Base-by-base conservation (phyloP, 2,113 vertebrate species). In the Burhinus oedicnemus region DNA sequence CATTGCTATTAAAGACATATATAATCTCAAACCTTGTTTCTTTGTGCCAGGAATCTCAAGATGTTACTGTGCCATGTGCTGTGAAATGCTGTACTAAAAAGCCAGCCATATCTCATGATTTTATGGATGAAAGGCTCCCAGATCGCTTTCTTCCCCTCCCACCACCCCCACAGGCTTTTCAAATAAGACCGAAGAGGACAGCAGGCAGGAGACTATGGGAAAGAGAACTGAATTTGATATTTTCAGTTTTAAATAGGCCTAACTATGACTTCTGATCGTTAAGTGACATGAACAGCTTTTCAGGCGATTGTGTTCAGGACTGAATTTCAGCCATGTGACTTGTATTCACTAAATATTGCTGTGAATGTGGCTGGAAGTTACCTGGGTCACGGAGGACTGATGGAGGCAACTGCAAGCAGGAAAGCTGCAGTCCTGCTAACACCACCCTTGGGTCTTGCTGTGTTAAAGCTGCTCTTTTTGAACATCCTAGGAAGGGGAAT, bases 31-130 rank as follows among this genome's bases (percentile, higher is more conserved):
- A 85, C 70, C 82, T 97, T 94, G 51, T 90, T 91, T 94, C 93
- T 93, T 95, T 97, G 93, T 97, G 95, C 96, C 97, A 97, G 93
- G 93, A 97, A 97, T 97, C 97, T 98, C 98, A 98, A 97, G 97
- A 98, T 98, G 96, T 97, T 98, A 97, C 97, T 91, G 96, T 98
- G 97, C 97, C 97, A 98, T 98, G 98, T 98, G 97, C 97, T 95
- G 97, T 96, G 97, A 98, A 98, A 97, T 97, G 96, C 97, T 97
- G 95, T 91, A 88, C 97, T 96, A 93, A 97, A 97, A 97, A 98
- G 93, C 97, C 95, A 95, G 96, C 87, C 94, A 45, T 92, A 89
- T 96, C 96, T 97, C 95, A 97, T 96, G 89, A 96, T 95, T 96
- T 98, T 97, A 94, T 95, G 95, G 97, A 97, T 97, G 96, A 97